phyloP scores from a whole-genome alignment of 2,113 vertebrate genomes.

The Coptodon rendalli region DNA sequence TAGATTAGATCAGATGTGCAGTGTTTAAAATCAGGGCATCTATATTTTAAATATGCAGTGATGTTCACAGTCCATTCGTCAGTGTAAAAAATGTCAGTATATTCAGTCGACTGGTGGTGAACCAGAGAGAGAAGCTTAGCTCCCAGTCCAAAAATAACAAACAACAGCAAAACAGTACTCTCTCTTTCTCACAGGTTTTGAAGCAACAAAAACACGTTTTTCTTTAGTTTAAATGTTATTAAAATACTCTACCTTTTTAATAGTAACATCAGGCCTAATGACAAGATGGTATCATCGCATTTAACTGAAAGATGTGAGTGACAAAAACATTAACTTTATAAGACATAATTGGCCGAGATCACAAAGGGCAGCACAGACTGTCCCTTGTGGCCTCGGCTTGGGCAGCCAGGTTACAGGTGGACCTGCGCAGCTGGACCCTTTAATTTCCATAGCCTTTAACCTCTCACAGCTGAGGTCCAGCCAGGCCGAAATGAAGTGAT shows the following conservation, averaged over 20 bases:
- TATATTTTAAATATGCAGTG: not conserved
- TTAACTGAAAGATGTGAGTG: not conserved
- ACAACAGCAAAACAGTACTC: not conserved
- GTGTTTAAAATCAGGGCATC: not conserved
- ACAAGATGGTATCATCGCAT: not conserved
- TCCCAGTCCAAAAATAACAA: not conserved
- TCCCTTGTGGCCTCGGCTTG: not conserved
- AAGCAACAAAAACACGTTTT: not conserved
- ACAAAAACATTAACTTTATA: not conserved
- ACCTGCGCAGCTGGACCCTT: not conserved
- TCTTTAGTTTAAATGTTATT: not conserved
- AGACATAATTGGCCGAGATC: not conserved
- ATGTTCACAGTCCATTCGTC: not conserved
- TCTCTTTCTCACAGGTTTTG: not conserved
- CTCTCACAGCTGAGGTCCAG: not conserved
- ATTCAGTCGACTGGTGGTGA: not conserved
- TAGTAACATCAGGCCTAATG: not conserved
- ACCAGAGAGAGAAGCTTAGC: not conserved
- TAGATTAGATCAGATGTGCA: not conserved
- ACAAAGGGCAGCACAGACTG: not conserved
- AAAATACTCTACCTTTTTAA: not conserved
- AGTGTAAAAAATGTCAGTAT: not conserved
- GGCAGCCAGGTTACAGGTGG: not conserved
- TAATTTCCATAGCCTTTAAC: slow-evolving; percentile 40
- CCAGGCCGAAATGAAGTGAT: not conserved